Conservation (phyloP, 2,888 invertebrate species). For the Carterocephalus palaemon region DNA sequence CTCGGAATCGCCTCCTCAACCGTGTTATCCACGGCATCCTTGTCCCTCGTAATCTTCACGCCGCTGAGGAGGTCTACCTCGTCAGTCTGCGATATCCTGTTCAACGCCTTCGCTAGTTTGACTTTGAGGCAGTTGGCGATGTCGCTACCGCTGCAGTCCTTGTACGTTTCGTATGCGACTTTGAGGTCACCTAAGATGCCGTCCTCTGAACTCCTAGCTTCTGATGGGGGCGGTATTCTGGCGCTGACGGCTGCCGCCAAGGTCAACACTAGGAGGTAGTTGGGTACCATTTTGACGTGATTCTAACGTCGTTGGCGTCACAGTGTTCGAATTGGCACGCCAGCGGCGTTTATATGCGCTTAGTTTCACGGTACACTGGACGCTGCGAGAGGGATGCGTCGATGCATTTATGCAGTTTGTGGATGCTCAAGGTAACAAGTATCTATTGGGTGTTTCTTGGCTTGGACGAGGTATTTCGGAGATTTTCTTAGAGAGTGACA, state of each 20-base stretch:
- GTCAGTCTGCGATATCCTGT: conserved; percentile 83
- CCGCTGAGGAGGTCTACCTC: conserved; percentile 85
- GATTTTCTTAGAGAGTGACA: too few species aligned
- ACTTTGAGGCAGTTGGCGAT: conserved; percentile 87
- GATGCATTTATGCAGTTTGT: conserved; percentile 66
- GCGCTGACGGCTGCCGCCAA: conserved; percentile 73
- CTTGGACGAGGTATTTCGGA: too few species aligned
- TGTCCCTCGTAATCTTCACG: conserved; percentile 85
- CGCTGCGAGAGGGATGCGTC: conserved; percentile 68
- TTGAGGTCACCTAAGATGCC: conserved; percentile 82
- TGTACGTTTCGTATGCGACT: conserved; percentile 87
- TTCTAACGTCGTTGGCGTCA: conserved; percentile 58
- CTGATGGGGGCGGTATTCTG: too few species aligned
- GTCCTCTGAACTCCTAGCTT: conserved; percentile 67
- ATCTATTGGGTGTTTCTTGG: too few species aligned
- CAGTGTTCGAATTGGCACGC: conserved; percentile 54
- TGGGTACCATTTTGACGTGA: conserved; percentile 75
- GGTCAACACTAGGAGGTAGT: conserved; percentile 79
- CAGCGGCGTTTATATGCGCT: conserved; percentile 73
- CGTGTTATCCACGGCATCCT: conserved; percentile 65
- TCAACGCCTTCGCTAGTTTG: conserved; percentile 87
- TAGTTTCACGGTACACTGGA: conserved; percentile 71
- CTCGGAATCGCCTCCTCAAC: conserved; percentile 87
- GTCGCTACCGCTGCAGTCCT: conserved; percentile 86
- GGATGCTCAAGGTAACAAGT: neutral